These are phyloP conservation scores for Mustela lutreola DNA, from an alignment of 2,113 vertebrate species.

Conservation along the genomic window DNA sequence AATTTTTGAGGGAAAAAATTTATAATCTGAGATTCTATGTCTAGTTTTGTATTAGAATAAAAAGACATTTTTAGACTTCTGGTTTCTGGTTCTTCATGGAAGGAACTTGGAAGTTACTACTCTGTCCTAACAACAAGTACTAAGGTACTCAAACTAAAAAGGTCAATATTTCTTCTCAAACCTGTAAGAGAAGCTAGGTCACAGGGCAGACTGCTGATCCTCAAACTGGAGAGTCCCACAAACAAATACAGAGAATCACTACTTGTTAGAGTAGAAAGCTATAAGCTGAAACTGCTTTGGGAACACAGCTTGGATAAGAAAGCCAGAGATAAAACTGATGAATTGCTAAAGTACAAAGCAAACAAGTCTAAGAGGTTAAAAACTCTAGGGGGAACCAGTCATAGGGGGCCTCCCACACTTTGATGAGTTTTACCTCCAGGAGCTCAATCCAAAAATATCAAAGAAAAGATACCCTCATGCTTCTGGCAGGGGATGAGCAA, in stretches of 20 bases:
- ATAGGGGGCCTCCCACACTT: neutral
- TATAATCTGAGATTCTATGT: neutral
- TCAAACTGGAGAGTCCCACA: neutral
- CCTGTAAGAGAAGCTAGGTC: neutral
- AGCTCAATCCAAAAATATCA: neutral
- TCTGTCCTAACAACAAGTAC: neutral
- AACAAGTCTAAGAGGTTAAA: neutral
- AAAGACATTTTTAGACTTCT: neutral
- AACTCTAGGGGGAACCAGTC: neutral
- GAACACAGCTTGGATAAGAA: neutral
- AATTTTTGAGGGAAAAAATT: constrained; percentile 31
- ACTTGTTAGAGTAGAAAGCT: neutral
- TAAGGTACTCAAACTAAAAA: neutral
- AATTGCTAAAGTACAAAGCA: neutral
- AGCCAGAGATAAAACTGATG: neutral
- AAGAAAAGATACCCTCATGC: neutral
- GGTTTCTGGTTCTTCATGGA: neutral
- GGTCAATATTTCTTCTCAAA: neutral
- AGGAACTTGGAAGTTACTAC: neutral
- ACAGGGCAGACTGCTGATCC: neutral
- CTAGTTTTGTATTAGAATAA: neutral
- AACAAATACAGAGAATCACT: constrained; percentile 2
- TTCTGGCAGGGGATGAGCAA: neutral
- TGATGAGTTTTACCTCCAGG: neutral
- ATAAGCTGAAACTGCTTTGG: neutral